Evolutionary conservation across 2,797 vertebrate genomes (phyloP), one percentile per base, ranked within the genome.

Genomic region (Hydrophis major): DNA sequence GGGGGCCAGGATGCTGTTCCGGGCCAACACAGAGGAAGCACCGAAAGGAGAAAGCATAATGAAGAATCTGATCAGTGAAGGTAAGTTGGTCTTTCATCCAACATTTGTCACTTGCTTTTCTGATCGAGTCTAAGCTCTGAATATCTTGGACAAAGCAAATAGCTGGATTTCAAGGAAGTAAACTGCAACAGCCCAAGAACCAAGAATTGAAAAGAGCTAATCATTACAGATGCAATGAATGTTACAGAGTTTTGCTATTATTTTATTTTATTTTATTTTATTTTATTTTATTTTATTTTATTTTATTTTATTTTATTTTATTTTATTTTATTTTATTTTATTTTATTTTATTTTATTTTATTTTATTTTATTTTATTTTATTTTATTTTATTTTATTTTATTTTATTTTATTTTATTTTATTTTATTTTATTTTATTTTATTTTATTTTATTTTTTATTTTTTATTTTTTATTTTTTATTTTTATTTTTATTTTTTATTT

Each of bases 51-150:
- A 99, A 2, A 97, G 98, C 10, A 96, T 99, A 87, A 98, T 99
- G 98, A 99, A 98, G 96, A 98, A 98, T 12, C 99, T 98, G 92
- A 98, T 99, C 95, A 98, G 96, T 95, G 99, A 99, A 98, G 99
- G 99, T 99, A 96, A 97, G 96, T 32, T 32, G 93, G 28, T 86
- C 13, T 74, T 18, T 25, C 4, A 63, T 55, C 12, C 69, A 20
- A 25, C 22, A 0, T 92, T 6, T 78, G 12, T 11, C 3, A 4
- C 0, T 0, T 94, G 88, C 87, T 59, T 42, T 63, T 0, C 0
- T 0, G 0, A 11, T 47, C 25, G 10, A 37, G 4, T 25, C 55
- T 14, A 18, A 18, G 22, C 13, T 2, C 32, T 53, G 11, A 42
- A 27, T 59, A 88, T 25, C 2, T 74, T 4, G n/a, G 55, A 10